Evolutionary conservation across 2,797 vertebrate species (phyloP).

Genomic region (Pelochelys cantorii): DNA sequence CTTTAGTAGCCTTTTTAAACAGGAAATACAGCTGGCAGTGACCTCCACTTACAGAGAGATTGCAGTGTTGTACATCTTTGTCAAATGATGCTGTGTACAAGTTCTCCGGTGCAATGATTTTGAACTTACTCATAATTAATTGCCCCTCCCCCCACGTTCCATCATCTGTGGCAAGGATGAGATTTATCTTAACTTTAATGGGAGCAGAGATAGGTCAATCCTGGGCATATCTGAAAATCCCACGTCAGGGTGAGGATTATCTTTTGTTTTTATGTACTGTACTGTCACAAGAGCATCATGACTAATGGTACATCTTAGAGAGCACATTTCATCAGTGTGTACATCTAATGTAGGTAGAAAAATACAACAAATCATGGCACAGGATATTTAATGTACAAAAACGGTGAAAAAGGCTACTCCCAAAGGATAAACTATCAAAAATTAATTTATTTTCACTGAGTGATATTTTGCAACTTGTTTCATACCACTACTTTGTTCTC

Average conservation of each 20-base stretch:
- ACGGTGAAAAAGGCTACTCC: background rate
- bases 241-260: background rate
- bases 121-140: background rate
- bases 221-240: background rate
- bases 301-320: background rate
- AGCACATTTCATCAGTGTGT: background rate
- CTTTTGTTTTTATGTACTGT: background rate
- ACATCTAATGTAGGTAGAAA: background rate
- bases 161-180: background rate
- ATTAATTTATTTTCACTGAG: too few relatives aligned
- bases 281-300: background rate
- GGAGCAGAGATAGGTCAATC: background rate
- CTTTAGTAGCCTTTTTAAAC: background rate
- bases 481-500: too few relatives aligned
- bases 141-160: accelerated
- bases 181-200: accelerated
- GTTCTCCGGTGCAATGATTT: background rate
- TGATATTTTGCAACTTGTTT: too few relatives aligned
- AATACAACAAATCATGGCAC: background rate
- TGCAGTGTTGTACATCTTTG: background rate
- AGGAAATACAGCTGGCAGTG: background rate
- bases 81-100: accelerated
- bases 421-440: too few relatives aligned
- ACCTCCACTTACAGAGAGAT: background rate
- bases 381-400: background rate